Evolutionary conservation across 2,888 invertebrate genomes (phyloP).

Genomic region (Onchidella celtica): DNA sequence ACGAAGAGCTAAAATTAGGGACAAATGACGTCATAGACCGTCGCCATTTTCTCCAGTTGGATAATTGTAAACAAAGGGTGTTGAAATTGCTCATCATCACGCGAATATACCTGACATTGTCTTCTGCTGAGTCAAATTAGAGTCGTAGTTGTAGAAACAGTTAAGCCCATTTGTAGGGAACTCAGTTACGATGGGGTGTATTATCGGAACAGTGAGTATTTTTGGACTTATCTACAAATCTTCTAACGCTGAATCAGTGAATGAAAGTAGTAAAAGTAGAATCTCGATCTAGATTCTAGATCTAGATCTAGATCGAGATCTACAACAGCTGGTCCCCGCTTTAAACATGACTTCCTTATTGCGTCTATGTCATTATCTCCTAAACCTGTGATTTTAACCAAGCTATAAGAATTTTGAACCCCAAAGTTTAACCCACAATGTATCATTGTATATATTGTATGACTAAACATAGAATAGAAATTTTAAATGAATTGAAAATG

Average conservation of each 20-base stretch:
- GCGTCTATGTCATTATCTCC: neutral
- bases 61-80: constrained; percentile 7
- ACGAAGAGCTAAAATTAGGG: too few species aligned
- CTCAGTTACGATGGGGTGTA: constrained; percentile 61
- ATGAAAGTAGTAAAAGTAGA: too few species aligned
- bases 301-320: too few species aligned
- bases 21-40: neutral
- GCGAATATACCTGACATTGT: constrained; percentile 15
- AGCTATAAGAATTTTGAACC: too few species aligned
- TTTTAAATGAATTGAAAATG: too few species aligned
- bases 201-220: constrained; percentile 66
- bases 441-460: too few species aligned
- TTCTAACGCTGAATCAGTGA: too few species aligned
- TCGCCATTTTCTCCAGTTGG: neutral
- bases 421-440: too few species aligned
- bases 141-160: too few species aligned
- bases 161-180: neutral
- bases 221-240: too few species aligned
- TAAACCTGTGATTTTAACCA: neutral
- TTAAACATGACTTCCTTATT: neutral
- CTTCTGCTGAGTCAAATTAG: neutral
- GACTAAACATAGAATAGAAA: too few species aligned
- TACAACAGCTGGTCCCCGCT: neutral
- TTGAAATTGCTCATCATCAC: neutral
- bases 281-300: too few species aligned